Evolutionary conservation across 2,113 vertebrate genomes (phyloP), one percentile per base, ranked within the genome.

Genomic region (Lophura nycthemera): DNA sequence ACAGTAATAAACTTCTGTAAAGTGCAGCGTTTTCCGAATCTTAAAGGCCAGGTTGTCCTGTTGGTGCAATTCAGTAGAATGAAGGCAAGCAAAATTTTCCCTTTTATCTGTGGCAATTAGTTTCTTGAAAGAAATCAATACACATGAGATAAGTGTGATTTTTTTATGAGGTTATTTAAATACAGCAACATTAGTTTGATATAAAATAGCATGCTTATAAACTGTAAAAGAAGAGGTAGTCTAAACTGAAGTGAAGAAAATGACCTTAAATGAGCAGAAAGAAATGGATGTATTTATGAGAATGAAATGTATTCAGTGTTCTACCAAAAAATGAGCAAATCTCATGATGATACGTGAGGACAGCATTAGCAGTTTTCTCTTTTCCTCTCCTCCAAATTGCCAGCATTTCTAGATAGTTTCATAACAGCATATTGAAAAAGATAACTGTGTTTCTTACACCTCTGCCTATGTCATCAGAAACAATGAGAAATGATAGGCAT

Each of bases 171-270:
- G 50, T 48, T 71, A 77, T 60, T 89, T 92, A 70, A 42, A 47
- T 81, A 88, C 4, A 50, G 48, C 61, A 34, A 22, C 32, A 71
- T 86, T 25, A 45, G 32, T 52, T 93, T 32, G 40, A 27, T 67
- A 50, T 83, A 81, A 90, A 83, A 34, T 66, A 2, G 18, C 24
- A 38, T 20, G 67, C 48, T 43, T 36, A 17, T 1, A 47, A 81
- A n/a, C 24, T 77, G 11, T 18, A 15, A 19, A 43, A 52, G 22
- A 57, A 76, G 38, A 30, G 4, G 6, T 36, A 76, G 13, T 43
- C 74, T 88, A 87, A 92, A 81, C 24, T 36, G 32, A 59, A 89
- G 19, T 79, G 43, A 85, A 72, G 27, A 79, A 83, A 95, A 63
- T 29, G 0, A 83, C 57, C 9, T 65, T 38, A 89, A 90, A 89